Percentiles rank a stretch among this genome's conserved stretches.
Evolutionary conservation across 2,888 invertebrate species (phyloP).

Genomic region (Seira musarum): DNA sequence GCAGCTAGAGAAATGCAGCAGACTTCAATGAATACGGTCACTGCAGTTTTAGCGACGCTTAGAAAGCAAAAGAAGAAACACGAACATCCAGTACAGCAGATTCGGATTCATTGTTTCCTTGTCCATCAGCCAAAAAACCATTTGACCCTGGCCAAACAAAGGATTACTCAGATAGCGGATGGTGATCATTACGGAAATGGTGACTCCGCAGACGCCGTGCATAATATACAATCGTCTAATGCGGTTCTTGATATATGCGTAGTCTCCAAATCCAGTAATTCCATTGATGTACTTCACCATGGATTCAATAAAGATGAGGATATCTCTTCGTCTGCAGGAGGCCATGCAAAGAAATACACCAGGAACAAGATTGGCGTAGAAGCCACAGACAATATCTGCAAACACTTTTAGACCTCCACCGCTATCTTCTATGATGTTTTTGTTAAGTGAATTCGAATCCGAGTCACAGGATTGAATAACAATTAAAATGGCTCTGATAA

Average conservation of each 20-base stretch:
- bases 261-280: constrained; percentile 25
- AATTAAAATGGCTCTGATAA: not conserved
- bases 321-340: constrained; percentile 23
- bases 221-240: not conserved
- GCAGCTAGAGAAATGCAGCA: constrained; percentile 31
- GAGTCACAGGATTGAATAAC: not conserved
- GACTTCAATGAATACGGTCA: constrained; percentile 45
- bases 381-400: constrained; percentile 44
- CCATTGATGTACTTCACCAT: constrained; percentile 22
- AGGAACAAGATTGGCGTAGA: constrained; percentile 43
- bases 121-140: constrained; percentile 12
- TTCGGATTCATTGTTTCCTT: not conserved
- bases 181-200: not conserved
- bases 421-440: not conserved
- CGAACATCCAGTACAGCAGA: not conserved
- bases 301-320: constrained; percentile 31
- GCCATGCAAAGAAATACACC: constrained; percentile 40
- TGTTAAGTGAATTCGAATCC: not conserved
- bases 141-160: constrained; percentile 10
- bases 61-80: constrained; percentile 14
- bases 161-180: constrained; percentile 10
- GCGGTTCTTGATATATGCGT: not conserved
- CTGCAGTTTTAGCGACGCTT: constrained; percentile 21
- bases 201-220: constrained; percentile 13
- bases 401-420: constrained; percentile 15